phyloP scores from a whole-genome alignment of 2,888 invertebrate species.

The Himalopsyche japonica region DNA sequence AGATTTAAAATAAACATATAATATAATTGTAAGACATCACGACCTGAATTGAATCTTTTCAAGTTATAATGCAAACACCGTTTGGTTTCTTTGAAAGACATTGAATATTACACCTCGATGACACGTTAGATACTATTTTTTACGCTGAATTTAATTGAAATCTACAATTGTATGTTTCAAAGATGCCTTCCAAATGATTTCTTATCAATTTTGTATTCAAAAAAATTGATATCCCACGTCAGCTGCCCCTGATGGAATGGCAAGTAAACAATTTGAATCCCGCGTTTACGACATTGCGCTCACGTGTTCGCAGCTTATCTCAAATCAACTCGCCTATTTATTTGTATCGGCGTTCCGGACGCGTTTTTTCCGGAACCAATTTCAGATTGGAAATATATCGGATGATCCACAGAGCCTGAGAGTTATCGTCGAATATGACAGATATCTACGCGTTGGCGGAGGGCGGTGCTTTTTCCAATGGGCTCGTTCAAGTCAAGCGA shows the following conservation, averaged over 20 bases:
- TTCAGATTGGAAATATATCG: constrained; percentile 36
- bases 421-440: constrained; percentile 38
- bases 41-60: too few relatives aligned
- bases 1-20: too few relatives aligned
- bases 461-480: background rate
- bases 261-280: constrained; percentile 35
- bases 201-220: too few relatives aligned
- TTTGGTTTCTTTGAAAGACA: too few relatives aligned
- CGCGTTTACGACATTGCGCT: constrained; percentile 33
- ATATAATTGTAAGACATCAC: too few relatives aligned
- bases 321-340: constrained; percentile 38
- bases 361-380: constrained; percentile 25
- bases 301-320: constrained; percentile 38
- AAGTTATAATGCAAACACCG: too few relatives aligned
- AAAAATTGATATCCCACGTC: background rate
- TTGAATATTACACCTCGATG: too few relatives aligned
- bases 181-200: too few relatives aligned
- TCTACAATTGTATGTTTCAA: too few relatives aligned
- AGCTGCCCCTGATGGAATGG: constrained; percentile 19
- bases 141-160: too few relatives aligned
- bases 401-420: constrained; percentile 37
- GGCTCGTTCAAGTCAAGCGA: background rate
- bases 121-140: too few relatives aligned
- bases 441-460: constrained; percentile 11
- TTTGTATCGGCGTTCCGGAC: constrained; percentile 35